Base-by-base conservation (phyloP, 2,888 invertebrate genomes). In the Tyria jacobaeae region DNA sequence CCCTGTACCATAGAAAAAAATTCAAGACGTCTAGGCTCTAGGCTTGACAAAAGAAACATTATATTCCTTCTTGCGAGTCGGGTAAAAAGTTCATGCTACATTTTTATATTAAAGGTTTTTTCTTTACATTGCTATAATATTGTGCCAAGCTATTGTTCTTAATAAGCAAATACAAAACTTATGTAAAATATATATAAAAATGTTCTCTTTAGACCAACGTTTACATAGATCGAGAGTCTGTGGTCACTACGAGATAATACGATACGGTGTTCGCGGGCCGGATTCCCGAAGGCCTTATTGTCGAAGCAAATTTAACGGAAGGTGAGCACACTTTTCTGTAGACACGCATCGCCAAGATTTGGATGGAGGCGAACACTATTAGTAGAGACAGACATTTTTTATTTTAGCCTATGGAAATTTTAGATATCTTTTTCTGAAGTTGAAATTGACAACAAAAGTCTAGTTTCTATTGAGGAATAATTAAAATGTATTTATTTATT, bases 231-330 rank as follows among this genome's bases (percentile, higher is more conserved):
- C 80, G 83, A 79, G 78, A 84, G 80, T 69, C 77, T 76, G 83
- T 79, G 85, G 87, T 86, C 86, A 86, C 74, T 76, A 74, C 78
- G 71, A 82, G 82, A 83, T 83, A 83, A 81, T 82, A 81, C 79
- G 80, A 75, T 73, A 74, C 76, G 73, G 72, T 73, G 80, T 83
- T 82, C 82, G 78, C 70, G 71, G 66, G 80, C 68, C 65, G 70
- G 69, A 73, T 64, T 78, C 80, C 82, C 80, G 63, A 61, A 76
- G 79, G 81, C 76, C 81, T 84, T 84, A 83, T 87, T 86, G 87
- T 85, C 79, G 73, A 78, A 76, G 64, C 82, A 87, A 87, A 88
- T 88, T 87, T 88, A 86, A 87, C 87, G 86, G 84, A 84, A 86
- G 82, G 78, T 78, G 76, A 70, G 74, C 78, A 57, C 68, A 70